A percentile compares a stretch with the other conserved stretches of the same genome.
phyloP scores from a whole-genome alignment of 1,140 invertebrate species.

The Cotesia glomerata region DNA sequence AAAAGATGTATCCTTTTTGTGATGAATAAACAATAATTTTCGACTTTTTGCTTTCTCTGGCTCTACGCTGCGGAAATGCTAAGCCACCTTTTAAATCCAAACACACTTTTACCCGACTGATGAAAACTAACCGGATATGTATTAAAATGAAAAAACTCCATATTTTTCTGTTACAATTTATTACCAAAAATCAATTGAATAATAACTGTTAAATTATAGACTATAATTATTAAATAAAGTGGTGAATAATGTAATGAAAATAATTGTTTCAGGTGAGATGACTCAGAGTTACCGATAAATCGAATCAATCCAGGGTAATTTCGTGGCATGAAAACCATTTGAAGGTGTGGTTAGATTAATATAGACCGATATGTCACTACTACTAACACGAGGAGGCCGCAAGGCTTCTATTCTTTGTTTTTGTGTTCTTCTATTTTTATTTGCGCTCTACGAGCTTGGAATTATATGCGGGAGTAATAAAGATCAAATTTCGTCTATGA shows the following conservation, averaged over 20 bases:
- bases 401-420: slow-evolving; percentile 55
- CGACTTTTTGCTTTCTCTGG: too few relatives aligned
- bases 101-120: too few relatives aligned
- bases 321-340: background rate
- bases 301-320: background rate
- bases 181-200: background rate
- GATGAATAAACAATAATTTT: background rate
- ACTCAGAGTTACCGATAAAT: slow-evolving; percentile 24
- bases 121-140: too few relatives aligned
- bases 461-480: slow-evolving; percentile 55
- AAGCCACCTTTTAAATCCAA: too few relatives aligned
- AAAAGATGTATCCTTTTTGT: slow-evolving; percentile 7
- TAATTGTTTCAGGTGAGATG: slow-evolving; percentile 38
- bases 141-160: too few relatives aligned
- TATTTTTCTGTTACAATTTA: too few relatives aligned
- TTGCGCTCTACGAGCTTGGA: slow-evolving; percentile 58
- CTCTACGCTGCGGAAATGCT: too few relatives aligned
- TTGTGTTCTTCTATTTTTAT: slow-evolving; percentile 48
- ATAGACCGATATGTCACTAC: slow-evolving; percentile 48
- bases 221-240: slow-evolving; percentile 24
- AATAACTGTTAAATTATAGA: background rate
- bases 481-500: slow-evolving; percentile 49
- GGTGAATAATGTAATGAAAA: background rate
- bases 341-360: background rate
- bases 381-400: slow-evolving; percentile 49